Evolutionary conservation across 1,140 invertebrate species (phyloP), one percentile per base, ranked within the genome.

Genomic region (Papilio machaon): DNA sequence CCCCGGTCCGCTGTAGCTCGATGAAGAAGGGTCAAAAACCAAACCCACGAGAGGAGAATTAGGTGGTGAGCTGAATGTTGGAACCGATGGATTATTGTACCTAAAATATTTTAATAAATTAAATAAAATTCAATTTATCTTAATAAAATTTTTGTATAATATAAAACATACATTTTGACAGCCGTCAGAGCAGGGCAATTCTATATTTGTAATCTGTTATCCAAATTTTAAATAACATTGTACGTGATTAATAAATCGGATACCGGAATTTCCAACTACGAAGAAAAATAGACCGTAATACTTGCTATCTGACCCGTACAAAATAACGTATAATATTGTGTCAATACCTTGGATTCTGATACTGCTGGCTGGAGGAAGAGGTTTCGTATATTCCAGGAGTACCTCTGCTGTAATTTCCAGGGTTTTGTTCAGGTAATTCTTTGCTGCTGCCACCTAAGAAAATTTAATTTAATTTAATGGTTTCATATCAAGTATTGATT

Each of bases 31-130:
- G 80, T 94, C 91, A 82, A 93, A 94, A 11, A 94, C 87, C 10
- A 93, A 83, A 23, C 93, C 92, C 35, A 94, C 88, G 64, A 94
- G 85, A 49, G 93, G 93, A 17, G 93, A 94, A 85, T 92, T 91
- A 15, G 93, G 93, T 7, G 92, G 93, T 17, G 93, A 94, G 82
- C 92, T 91, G 83, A 94, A 94, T 15, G 92, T 91, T 35, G 93
- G 92, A 46, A 85, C 88, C 67, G 89, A 86, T 43, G 89, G 82
- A 78, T 91, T 91, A 81, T 86, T 92, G 82, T 91, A 92, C 87
- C 93, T 94, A 90, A 81, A 93, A 91, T 86, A 73, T 64, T 77
- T 5, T 70, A 0, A 13, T 58, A 13, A 76, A 47, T 81, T 58
- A 79, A 13, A 7, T 43, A 43, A 30, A 67, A 80, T 80, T 47